phyloP scores from a whole-genome alignment of 2,888 invertebrate genomes.

The Ferrisia virgata region DNA sequence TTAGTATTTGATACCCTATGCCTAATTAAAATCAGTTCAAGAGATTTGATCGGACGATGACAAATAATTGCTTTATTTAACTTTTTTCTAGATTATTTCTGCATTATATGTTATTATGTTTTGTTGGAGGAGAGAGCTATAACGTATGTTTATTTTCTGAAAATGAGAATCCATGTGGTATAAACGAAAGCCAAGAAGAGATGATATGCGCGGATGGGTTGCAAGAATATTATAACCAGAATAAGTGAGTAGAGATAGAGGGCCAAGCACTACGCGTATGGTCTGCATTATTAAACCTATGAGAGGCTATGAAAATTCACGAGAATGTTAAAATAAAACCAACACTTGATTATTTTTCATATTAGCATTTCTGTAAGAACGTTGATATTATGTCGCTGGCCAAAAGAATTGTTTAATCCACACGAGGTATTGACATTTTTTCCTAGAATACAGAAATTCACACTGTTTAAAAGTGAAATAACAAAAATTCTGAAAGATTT shows the following conservation, averaged over 20 bases:
- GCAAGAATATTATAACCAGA: background rate
- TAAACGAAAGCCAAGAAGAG: background rate
- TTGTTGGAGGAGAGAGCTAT: background rate
- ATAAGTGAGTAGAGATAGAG: background rate
- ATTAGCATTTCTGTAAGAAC: background rate
- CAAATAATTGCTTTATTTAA: background rate
- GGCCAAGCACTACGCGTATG: too few species aligned
- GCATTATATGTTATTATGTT: background rate
- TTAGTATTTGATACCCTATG: too few species aligned
- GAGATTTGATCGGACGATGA: too few species aligned
- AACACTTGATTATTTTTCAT: too few species aligned
- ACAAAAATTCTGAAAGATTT: background rate
- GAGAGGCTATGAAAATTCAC: too few species aligned
- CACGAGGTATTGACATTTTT: background rate
- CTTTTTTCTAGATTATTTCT: background rate
- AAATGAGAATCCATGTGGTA: background rate
- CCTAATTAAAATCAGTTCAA: too few species aligned
- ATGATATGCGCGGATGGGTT: background rate
- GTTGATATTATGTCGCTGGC: background rate
- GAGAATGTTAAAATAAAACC: too few species aligned
- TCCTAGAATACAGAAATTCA: constrained; percentile 5
- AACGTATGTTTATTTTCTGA: background rate
- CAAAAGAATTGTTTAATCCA: constrained; percentile 13
- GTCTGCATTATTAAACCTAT: too few species aligned
- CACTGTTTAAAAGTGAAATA: background rate